Conservation (phyloP, 2,113 vertebrate genomes). For the Seriola dumerili region DNA sequence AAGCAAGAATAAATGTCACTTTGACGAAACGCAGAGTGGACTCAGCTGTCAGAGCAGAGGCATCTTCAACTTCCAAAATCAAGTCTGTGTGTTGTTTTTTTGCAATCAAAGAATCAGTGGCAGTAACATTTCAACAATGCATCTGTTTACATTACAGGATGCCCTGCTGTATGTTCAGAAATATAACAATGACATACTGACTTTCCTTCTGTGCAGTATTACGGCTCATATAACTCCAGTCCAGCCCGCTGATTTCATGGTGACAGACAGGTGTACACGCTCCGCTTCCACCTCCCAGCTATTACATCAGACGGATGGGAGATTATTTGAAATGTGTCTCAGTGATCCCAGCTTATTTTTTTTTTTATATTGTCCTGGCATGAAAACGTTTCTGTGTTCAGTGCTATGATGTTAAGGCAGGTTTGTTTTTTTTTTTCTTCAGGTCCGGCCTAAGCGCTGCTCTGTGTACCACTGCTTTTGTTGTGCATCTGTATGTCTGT, state of each 20-base stretch:
- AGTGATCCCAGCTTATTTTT: constrained; percentile 1
- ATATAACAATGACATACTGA: background rate
- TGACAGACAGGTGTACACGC: background rate
- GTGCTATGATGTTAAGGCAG: background rate
- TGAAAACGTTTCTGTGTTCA: constrained; percentile 2
- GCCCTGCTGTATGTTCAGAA: constrained; percentile 8
- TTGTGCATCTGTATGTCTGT: constrained; percentile 41
- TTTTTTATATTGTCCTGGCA: constrained; percentile 29
- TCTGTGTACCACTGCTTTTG: constrained; percentile 38
- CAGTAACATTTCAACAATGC: constrained; percentile 7
- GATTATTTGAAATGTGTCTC: background rate
- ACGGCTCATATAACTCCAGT: background rate
- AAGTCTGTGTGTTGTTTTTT: background rate
- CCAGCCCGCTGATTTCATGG: background rate
- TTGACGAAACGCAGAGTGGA: background rate
- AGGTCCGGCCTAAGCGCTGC: constrained; percentile 28
- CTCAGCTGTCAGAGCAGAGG: too few relatives aligned
- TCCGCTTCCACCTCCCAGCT: constrained; percentile 10
- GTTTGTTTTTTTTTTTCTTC: constrained; percentile 5
- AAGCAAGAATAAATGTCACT: background rate
- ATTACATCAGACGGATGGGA: background rate
- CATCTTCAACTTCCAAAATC: background rate
- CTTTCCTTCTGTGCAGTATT: background rate
- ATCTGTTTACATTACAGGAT: constrained; percentile 32
- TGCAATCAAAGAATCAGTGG: background rate